These are phyloP conservation scores for Actenoides hombroni DNA, from an alignment of 2,113 vertebrate genomes.

Conservation along the genomic window DNA sequence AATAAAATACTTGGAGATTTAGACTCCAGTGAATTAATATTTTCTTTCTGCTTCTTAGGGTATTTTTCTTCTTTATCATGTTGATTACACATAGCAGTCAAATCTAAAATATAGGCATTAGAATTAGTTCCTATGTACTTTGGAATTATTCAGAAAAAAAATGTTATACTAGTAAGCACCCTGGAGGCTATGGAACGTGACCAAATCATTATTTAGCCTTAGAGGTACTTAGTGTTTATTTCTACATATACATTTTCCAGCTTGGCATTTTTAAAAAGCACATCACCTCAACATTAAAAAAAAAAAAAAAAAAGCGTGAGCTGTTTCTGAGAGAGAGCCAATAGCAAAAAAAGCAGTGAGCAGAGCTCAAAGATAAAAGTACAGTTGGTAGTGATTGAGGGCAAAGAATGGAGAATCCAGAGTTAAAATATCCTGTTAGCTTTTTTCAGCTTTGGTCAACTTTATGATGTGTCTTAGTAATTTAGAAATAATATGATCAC, in stretches of 20 bases:
- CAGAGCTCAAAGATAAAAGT: not conserved
- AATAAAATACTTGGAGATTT: not conserved
- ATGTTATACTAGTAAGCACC: not conserved
- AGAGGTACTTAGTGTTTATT: conserved; percentile 30
- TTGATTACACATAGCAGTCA: not conserved
- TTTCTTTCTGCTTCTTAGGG: not conserved
- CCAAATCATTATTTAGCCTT: not conserved
- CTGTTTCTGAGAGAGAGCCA: not conserved
- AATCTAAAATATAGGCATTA: not conserved
- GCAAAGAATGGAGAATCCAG: not conserved
- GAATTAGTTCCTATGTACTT: not conserved
- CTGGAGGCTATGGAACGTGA: not conserved
- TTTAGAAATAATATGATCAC: not conserved
- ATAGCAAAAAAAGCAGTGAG: not conserved
- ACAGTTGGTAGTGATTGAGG: not conserved
- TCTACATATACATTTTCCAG: conserved; percentile 14
- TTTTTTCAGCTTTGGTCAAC: not conserved
- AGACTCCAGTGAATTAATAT: not conserved
- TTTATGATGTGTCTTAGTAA: not conserved
- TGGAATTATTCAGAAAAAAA: conserved; percentile 16
- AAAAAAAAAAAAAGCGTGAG: not conserved
- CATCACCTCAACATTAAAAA: not conserved
- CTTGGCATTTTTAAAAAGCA: not conserved
- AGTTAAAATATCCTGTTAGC: not conserved
- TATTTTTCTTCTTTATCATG: not conserved